Percentiles rank a stretch among this genome's conserved stretches.
Conservation (phyloP, 1,140 invertebrate species). For the Drosophila orosa region DNA sequence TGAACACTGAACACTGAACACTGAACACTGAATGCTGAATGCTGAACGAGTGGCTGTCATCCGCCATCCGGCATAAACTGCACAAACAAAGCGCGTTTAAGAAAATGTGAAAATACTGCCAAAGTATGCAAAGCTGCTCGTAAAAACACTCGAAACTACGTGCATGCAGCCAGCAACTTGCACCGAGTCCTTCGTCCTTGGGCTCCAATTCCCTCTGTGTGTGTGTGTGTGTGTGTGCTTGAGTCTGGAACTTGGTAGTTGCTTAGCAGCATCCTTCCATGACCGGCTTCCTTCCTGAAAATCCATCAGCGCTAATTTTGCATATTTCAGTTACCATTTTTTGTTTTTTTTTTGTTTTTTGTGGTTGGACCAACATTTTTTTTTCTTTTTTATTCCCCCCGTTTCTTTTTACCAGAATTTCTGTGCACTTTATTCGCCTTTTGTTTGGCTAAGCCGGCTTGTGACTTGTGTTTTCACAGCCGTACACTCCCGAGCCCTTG, state of each 20-base stretch:
- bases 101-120: slow-evolving; percentile 78
- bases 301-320: slow-evolving; percentile 83
- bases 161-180: slow-evolving; percentile 55
- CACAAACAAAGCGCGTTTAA: slow-evolving; percentile 75
- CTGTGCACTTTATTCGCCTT: slow-evolving; percentile 56
- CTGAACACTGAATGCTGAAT: slow-evolving; percentile 7
- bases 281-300: slow-evolving; percentile 75
- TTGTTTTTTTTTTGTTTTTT: slow-evolving; percentile 16
- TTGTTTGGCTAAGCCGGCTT: slow-evolving; percentile 70
- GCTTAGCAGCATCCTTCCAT: slow-evolving; percentile 76
- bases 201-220: slow-evolving; percentile 5
- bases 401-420: slow-evolving; percentile 11
- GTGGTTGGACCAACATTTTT: slow-evolving; percentile 3
- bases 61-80: slow-evolving; percentile 67
- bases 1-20: slow-evolving; percentile 5
- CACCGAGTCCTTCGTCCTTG: slow-evolving; percentile 42
- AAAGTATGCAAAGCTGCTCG: slow-evolving; percentile 81
- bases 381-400: slow-evolving; percentile 3
- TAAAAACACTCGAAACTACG: slow-evolving; percentile 78
- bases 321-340: slow-evolving; percentile 75
- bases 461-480: slow-evolving; percentile 75
- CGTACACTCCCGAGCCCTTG: slow-evolving; percentile 26
- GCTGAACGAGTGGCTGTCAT: slow-evolving; percentile 40
- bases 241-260: slow-evolving; percentile 69
- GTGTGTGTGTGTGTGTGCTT: slow-evolving; percentile 31